These are phyloP conservation scores for Meiosimyza platycephala DNA, from an alignment of 2,888 invertebrate genomes.

Conservation along the genomic window DNA sequence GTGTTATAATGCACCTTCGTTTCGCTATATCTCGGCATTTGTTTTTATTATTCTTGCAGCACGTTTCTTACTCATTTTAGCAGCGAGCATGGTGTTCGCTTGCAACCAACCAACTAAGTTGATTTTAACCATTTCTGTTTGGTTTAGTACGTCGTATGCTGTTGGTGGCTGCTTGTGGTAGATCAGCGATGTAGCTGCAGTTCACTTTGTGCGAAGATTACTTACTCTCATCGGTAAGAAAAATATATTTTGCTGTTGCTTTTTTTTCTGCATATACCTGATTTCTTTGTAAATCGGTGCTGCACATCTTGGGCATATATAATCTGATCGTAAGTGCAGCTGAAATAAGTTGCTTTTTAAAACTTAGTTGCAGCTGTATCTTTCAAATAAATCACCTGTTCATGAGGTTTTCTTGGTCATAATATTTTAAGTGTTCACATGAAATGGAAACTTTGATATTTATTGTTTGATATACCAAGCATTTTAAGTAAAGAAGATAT, in stretches of 20 bases:
- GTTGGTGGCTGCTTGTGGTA: constrained; percentile 4
- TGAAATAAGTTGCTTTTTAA: constrained; percentile 22
- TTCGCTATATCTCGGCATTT: constrained; percentile 33
- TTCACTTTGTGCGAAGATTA: too few species aligned
- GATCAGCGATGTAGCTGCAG: background rate
- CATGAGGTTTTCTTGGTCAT: constrained; percentile 3
- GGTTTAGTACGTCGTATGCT: constrained; percentile 10
- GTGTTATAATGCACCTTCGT: constrained; percentile 65
- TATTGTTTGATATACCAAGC: too few species aligned
- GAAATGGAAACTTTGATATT: too few species aligned
- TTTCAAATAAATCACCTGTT: constrained; percentile 32
- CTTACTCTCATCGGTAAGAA: too few species aligned
- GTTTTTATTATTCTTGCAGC: background rate
- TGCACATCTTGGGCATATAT: constrained; percentile 28
- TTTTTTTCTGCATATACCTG: constrained; percentile 15
- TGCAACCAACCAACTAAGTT: too few species aligned
- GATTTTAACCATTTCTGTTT: constrained; percentile 15
- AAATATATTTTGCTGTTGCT: background rate
- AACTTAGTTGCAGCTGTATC: constrained; percentile 14
- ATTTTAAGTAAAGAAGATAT: too few species aligned
- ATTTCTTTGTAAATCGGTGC: constrained; percentile 35
- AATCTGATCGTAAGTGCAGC: constrained; percentile 37
- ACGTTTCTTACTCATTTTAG: constrained; percentile 16
- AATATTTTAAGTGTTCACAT: constrained; percentile 10
- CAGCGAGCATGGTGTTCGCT: background rate